phyloP scores from a whole-genome alignment of 2,888 invertebrate species.

The Clivina fossor region DNA sequence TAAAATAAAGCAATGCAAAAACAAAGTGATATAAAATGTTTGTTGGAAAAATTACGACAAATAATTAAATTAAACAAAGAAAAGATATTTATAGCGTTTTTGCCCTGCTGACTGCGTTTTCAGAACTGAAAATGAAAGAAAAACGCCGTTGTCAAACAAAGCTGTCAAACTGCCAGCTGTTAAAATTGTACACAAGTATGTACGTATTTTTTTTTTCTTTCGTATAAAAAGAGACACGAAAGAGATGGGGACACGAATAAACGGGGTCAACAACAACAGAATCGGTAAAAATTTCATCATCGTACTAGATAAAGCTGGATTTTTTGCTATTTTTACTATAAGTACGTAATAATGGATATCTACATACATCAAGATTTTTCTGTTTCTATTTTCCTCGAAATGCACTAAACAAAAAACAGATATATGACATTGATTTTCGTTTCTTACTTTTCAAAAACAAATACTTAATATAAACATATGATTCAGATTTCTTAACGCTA shows the following conservation, averaged over 20 bases:
- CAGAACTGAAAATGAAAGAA: constrained; percentile 17
- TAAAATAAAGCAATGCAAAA: no score
- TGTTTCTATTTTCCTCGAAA: no score
- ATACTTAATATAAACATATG: no score
- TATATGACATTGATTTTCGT: no score
- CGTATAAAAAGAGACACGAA: constrained; percentile 4
- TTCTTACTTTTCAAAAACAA: no score
- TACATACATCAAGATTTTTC: no score
- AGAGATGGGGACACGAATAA: neutral
- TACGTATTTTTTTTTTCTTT: no score
- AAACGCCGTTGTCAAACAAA: constrained; percentile 22
- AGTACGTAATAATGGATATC: no score
- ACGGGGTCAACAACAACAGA: neutral
- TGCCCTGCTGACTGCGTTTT: constrained; percentile 24
- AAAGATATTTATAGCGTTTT: constrained; percentile 23
- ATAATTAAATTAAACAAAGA: constrained; percentile 23
- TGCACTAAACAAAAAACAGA: no score
- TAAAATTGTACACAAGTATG: neutral
- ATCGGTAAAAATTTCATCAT: neutral
- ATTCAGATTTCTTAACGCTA: no score
- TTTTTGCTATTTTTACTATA: no score
- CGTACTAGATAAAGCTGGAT: no score
- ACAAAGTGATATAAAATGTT: neutral
- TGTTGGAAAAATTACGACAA: neutral
- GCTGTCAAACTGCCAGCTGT: constrained; percentile 22